Percentiles rank a stretch among this genome's conserved stretches.
Evolutionary conservation across 2,888 invertebrate genomes (phyloP).

Genomic region (Furcula furcula): DNA sequence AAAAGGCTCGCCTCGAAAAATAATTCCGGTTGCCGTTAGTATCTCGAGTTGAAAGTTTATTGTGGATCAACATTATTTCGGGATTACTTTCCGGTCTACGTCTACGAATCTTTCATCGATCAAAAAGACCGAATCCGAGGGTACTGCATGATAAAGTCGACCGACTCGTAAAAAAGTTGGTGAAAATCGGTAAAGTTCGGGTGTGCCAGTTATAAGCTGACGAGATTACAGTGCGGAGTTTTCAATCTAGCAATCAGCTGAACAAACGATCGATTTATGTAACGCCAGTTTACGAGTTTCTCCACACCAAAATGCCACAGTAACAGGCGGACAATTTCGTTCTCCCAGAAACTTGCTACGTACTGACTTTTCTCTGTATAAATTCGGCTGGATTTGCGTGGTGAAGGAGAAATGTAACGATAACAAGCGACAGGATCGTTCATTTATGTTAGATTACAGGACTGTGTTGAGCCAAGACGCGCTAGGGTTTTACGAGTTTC

Average conservation of each 20-base stretch:
- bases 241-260: slow-evolving; percentile 69
- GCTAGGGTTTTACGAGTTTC: slow-evolving; percentile 69
- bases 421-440: slow-evolving; percentile 61
- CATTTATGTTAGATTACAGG: slow-evolving; percentile 60
- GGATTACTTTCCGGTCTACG: slow-evolving; percentile 35
- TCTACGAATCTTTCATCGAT: slow-evolving; percentile 41
- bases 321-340: slow-evolving; percentile 48
- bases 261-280: slow-evolving; percentile 69
- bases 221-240: slow-evolving; percentile 54
- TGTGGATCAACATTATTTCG: slow-evolving; percentile 46
- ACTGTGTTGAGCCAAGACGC: slow-evolving; percentile 51
- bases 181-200: slow-evolving; percentile 23
- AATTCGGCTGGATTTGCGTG: slow-evolving; percentile 62
- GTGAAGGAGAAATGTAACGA: slow-evolving; percentile 65
- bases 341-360: slow-evolving; percentile 53
- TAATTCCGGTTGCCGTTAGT: slow-evolving; percentile 57
- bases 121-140: slow-evolving; percentile 20
- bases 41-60: slow-evolving; percentile 54
- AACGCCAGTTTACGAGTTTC: slow-evolving; percentile 58
- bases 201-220: slow-evolving; percentile 37
- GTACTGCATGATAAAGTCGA: slow-evolving; percentile 8
- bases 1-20: slow-evolving; percentile 48
- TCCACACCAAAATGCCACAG: slow-evolving; percentile 44
- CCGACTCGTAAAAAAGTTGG: slow-evolving; percentile 18
- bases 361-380: slow-evolving; percentile 56